Evolutionary conservation across 2,888 invertebrate species (phyloP).

Genomic region (Thelaira solivaga): DNA sequence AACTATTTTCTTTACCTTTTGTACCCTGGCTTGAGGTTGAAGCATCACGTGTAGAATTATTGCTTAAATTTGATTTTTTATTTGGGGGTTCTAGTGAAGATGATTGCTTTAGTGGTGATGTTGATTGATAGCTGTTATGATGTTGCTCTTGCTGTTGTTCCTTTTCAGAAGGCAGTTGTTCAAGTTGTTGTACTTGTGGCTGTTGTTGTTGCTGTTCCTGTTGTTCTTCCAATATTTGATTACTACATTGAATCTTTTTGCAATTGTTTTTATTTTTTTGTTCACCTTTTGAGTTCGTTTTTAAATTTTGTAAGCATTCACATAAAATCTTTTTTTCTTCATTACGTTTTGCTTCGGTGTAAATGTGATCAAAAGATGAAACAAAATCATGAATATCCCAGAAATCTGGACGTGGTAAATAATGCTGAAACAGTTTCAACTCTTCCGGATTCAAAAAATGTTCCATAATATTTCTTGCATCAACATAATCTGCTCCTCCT

Average conservation of each 20-base stretch:
- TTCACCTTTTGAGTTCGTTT: conserved; percentile 48
- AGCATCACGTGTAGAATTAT: conserved; percentile 55
- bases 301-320: conserved; percentile 54
- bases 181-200: background rate
- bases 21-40: conserved; percentile 54
- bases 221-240: too few relatives aligned
- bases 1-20: conserved; percentile 42
- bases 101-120: background rate
- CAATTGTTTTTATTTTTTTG: conserved; percentile 13
- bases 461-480: conserved; percentile 46
- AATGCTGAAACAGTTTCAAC: conserved; percentile 50
- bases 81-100: conserved; percentile 48
- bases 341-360: conserved; percentile 39
- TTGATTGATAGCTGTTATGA: too few relatives aligned
- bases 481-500: background rate
- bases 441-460: conserved; percentile 47
- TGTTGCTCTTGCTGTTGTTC: conserved; percentile 12
- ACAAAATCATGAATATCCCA: conserved; percentile 51
- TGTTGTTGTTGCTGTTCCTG: background rate
- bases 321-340: conserved; percentile 46
- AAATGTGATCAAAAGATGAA: conserved; percentile 49
- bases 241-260: conserved; percentile 28
- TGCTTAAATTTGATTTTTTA: conserved; percentile 55
- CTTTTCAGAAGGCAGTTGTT: background rate
- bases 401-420: conserved; percentile 46